These are phyloP conservation scores for Eolophus roseicapilla DNA, from an alignment of 2,113 vertebrate genomes.

Conservation along the genomic window DNA sequence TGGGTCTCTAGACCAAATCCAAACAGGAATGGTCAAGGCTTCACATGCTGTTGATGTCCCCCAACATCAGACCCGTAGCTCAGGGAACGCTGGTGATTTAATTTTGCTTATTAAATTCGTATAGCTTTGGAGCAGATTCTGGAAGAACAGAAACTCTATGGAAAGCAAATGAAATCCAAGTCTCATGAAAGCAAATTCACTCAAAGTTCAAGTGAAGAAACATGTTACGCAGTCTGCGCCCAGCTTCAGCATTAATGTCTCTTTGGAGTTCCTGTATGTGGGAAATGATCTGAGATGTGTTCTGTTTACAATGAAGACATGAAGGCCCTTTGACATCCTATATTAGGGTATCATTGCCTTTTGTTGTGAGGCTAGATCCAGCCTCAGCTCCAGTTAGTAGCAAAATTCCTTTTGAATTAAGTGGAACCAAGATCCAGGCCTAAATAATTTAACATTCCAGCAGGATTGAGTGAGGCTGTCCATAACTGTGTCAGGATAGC, in stretches of 20 bases:
- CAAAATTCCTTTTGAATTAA: conserved; percentile 1
- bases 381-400: background rate
- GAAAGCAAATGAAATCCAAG: background rate
- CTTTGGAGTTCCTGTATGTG: background rate
- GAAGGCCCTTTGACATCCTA: background rate
- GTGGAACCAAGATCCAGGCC: background rate
- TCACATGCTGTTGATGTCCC: background rate
- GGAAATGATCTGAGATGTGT: background rate
- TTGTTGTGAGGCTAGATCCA: background rate
- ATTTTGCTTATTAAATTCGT: background rate
- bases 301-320: background rate
- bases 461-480: background rate
- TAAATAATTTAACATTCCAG: background rate
- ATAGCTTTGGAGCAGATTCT: background rate
- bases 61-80: background rate
- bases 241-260: background rate
- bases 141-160: background rate
- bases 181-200: background rate
- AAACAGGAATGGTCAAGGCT: background rate
- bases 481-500: background rate
- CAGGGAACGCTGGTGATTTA: background rate
- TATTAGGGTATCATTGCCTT: background rate
- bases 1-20: background rate
- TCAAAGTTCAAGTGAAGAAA: background rate
- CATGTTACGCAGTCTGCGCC: fast-evolving